Conservation (phyloP, 2,797 vertebrate genomes). For the Halcyon badia region DNA sequence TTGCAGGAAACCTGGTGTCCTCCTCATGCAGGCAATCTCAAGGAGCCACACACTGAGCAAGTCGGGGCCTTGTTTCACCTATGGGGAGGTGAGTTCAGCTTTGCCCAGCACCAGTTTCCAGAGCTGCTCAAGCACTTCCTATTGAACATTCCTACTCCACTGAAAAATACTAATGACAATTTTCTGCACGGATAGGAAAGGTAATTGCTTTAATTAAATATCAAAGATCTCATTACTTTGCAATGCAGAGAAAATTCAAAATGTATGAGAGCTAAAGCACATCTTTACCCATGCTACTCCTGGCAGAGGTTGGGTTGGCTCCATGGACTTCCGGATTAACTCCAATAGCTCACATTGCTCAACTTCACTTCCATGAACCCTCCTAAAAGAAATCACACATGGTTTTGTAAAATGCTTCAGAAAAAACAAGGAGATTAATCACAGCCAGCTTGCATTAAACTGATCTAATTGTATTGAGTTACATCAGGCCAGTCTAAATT, state of each 20-base stretch:
- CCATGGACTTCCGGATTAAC: not conserved
- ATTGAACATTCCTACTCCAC: not conserved
- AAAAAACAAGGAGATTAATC: not conserved
- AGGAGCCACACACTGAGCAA: fast-evolving
- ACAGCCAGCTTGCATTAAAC: not conserved
- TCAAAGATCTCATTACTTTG: not conserved
- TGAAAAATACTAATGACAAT: not conserved
- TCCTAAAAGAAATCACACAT: not conserved
- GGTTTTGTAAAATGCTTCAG: not conserved
- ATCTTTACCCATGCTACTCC: not conserved
- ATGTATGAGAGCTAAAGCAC: not conserved
- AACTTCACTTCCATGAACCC: not conserved
- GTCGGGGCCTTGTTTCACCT: not conserved
- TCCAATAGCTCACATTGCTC: not conserved
- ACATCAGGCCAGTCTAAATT: not conserved
- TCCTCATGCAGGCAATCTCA: fast-evolving
- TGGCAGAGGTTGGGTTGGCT: not conserved
- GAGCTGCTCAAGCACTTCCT: not conserved
- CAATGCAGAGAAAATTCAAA: not conserved
- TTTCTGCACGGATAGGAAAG: not conserved
- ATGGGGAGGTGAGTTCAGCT: not conserved
- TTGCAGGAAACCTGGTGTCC: not conserved
- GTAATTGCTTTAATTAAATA: not conserved
- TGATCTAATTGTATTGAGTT: not conserved
- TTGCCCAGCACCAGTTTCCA: not conserved